Evolutionary conservation across 2,113 vertebrate species (phyloP).

Genomic region (Aleadryas rufinucha): DNA sequence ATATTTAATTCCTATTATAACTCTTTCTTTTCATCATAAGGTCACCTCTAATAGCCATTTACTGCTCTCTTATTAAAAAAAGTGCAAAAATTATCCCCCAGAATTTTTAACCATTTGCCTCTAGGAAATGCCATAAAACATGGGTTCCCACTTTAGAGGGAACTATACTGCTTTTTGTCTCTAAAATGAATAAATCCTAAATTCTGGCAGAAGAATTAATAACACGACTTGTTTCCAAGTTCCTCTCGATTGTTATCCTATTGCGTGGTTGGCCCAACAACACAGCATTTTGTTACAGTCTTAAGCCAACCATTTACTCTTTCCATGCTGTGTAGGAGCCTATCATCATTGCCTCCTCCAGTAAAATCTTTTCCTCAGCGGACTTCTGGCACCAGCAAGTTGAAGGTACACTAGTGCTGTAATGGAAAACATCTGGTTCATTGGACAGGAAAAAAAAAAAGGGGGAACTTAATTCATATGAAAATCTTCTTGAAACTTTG

Average conservation of each 20-base stretch:
- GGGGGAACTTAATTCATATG: not conserved
- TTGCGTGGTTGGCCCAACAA: not conserved
- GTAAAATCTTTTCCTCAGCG: not conserved
- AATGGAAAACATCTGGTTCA: not conserved
- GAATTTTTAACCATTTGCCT: not conserved
- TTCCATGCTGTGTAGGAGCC: not conserved
- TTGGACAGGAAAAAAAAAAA: not conserved
- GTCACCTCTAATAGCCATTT: not conserved
- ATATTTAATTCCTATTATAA: not conserved
- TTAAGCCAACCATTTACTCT: not conserved
- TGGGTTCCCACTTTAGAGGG: not conserved
- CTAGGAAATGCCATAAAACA: not conserved
- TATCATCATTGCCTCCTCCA: not conserved
- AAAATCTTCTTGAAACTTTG: not conserved
- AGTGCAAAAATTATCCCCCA: not conserved
- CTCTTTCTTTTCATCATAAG: not conserved
- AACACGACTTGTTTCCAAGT: not conserved
- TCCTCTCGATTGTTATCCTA: not conserved
- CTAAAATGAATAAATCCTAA: not conserved
- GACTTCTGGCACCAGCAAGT: not conserved
- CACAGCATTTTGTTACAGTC: not conserved
- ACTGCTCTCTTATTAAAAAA: not conserved
- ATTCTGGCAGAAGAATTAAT: not conserved
- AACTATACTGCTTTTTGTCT: not conserved
- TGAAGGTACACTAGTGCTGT: not conserved